Conservation (phyloP, 2,797 vertebrate species). For the Ctenopoma multispine region DNA sequence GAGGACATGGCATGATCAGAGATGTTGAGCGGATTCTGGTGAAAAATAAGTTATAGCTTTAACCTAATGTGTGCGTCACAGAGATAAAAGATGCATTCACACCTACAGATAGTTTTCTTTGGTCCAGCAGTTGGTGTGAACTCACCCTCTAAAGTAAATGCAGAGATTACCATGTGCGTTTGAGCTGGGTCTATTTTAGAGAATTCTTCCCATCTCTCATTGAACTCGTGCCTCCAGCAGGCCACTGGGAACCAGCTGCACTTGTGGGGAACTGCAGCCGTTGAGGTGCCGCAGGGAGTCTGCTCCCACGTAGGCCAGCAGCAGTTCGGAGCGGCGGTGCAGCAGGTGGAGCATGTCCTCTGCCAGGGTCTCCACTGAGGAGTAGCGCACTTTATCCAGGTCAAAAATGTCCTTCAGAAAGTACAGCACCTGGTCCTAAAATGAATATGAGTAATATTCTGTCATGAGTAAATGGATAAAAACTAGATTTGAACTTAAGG, state of each 20-base stretch:
- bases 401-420: slow-evolving; percentile 98
- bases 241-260: slow-evolving; percentile 71
- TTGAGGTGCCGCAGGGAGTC: slow-evolving; percentile 77
- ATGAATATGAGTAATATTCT: accelerated
- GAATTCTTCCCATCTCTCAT: slow-evolving; percentile 55
- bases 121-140: slow-evolving; percentile 24
- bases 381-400: slow-evolving; percentile 95
- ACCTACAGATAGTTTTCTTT: slow-evolving; percentile 31
- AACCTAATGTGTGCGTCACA: background rate
- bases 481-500: too few species aligned
- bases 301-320: slow-evolving; percentile 87
- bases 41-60: background rate
- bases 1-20: slow-evolving; percentile 15
- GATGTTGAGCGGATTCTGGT: background rate
- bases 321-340: slow-evolving; percentile 88
- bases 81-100: slow-evolving; percentile 1
- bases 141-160: background rate
- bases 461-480: background rate
- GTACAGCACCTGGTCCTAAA: slow-evolving; percentile 92
- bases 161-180: background rate
- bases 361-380: slow-evolving; percentile 87
- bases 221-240: slow-evolving; percentile 84
- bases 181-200: background rate
- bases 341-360: slow-evolving; percentile 92
- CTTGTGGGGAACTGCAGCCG: slow-evolving; percentile 67